A percentile compares a stretch with the other conserved stretches of the same genome.
These are phyloP conservation scores for Cyanoderma ruficeps DNA, from an alignment of 2,113 vertebrate genomes.

Conservation along the genomic window DNA sequence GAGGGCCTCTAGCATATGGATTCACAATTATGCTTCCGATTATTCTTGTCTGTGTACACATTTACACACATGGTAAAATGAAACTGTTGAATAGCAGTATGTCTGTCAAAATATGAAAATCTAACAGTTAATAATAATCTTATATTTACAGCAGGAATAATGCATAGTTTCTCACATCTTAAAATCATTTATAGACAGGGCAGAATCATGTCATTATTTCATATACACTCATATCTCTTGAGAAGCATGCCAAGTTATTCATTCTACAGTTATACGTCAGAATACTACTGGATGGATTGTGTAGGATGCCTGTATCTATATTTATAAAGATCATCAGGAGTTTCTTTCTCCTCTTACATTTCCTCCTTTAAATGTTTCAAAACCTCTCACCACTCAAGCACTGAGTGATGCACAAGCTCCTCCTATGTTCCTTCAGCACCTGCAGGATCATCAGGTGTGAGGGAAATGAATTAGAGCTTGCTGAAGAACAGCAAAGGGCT, in stretches of 20 bases:
- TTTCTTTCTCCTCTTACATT: neutral
- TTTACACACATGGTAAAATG: neutral
- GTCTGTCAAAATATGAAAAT: neutral
- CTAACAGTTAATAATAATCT: neutral
- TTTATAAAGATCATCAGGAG: neutral
- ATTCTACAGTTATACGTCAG: neutral
- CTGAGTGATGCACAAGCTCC: neutral
- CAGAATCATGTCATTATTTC: neutral
- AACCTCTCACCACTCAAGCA: neutral
- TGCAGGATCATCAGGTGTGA: neutral
- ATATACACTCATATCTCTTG: neutral
- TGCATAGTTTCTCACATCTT: neutral
- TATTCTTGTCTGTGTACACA: neutral
- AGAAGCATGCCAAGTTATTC: neutral
- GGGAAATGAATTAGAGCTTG: neutral
- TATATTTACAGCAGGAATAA: neutral
- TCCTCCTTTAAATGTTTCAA: neutral
- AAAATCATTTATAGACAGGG: neutral
- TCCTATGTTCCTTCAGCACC: neutral
- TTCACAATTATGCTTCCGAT: neutral
- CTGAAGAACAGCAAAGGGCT: slow-evolving; percentile 3
- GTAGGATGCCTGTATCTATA: neutral
- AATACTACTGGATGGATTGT: neutral
- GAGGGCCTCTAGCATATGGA: neutral
- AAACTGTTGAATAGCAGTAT: neutral